Conservation (phyloP, 2,113 vertebrate species). For the Ifrita kowaldi region DNA sequence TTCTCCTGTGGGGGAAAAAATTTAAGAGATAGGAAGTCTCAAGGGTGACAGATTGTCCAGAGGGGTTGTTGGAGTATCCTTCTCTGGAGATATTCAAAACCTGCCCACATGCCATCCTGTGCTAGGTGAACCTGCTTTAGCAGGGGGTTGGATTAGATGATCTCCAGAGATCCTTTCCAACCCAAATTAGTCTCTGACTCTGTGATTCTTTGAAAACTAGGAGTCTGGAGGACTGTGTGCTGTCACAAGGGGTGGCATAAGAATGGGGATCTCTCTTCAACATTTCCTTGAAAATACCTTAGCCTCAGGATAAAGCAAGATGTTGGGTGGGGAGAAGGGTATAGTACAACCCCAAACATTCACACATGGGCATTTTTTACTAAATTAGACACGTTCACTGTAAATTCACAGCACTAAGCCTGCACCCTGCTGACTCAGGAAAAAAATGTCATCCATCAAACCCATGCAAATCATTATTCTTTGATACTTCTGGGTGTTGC, state of each 20-base stretch:
- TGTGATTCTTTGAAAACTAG: neutral
- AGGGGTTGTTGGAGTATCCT: neutral
- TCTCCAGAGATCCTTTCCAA: neutral
- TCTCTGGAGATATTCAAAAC: neutral
- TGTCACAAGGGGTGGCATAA: accelerated
- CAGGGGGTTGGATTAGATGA: neutral
- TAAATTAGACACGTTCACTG: neutral
- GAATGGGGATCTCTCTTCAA: neutral
- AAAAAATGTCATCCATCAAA: neutral
- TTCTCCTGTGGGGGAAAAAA: neutral
- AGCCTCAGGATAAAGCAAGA: neutral
- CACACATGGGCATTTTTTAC: neutral
- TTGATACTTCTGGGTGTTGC: neutral
- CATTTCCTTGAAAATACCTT: neutral
- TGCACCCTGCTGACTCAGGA: neutral
- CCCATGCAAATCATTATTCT: neutral
- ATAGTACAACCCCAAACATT: neutral
- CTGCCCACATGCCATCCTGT: neutral
- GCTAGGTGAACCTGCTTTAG: neutral
- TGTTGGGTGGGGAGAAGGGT: neutral
- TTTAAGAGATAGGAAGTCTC: neutral
- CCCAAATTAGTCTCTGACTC: neutral
- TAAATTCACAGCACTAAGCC: neutral
- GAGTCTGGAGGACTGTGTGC: neutral
- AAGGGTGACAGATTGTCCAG: neutral